These are phyloP conservation scores for Cydia strobilella DNA, from an alignment of 1,140 invertebrate genomes.

Conservation along the genomic window DNA sequence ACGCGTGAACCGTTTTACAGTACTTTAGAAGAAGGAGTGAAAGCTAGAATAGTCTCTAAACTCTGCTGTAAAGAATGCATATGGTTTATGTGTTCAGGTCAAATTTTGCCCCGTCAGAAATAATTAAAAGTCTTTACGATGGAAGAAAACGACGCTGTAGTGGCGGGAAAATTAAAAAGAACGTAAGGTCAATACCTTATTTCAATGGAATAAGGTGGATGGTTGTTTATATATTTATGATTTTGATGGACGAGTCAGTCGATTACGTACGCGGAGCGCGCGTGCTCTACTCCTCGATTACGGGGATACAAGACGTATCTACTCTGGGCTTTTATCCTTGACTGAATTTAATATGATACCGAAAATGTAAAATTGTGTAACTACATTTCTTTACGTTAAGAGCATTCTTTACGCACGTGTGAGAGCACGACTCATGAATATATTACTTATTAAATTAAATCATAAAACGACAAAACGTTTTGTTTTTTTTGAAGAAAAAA, in stretches of 20 bases:
- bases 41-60: constrained; percentile 11
- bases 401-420: no score
- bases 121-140: constrained; percentile 78
- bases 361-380: no score
- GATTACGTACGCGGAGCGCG: not conserved
- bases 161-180: constrained; percentile 2
- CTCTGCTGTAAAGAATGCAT: constrained; percentile 60
- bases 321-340: not conserved
- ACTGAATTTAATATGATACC: not conserved
- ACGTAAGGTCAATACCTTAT: not conserved
- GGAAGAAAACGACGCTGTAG: constrained; percentile 33
- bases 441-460: no score
- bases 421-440: no score
- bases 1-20: constrained; percentile 63
- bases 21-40: constrained; percentile 69
- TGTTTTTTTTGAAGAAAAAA: no score
- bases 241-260: not conserved
- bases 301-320: not conserved
- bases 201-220: not conserved
- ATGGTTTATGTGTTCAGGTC: constrained; percentile 68
- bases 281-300: not conserved
- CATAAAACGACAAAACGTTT: no score
- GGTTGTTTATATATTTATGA: not conserved
- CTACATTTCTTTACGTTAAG: no score
- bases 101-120: constrained; percentile 59